These are phyloP conservation scores for Helobdella robusta DNA, from an alignment of 2,888 invertebrate species.

Conservation along the genomic window DNA sequence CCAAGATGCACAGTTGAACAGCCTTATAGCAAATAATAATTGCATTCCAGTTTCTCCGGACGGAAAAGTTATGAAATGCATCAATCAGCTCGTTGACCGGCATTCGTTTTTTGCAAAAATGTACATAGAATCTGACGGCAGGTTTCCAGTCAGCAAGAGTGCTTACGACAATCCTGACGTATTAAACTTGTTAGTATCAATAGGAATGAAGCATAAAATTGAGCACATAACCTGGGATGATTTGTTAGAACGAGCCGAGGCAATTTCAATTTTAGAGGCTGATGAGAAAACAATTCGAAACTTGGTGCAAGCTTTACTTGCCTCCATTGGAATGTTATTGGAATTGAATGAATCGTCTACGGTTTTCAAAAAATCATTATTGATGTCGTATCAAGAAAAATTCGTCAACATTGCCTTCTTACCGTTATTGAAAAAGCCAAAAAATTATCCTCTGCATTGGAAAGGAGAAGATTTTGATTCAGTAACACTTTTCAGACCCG, in stretches of 20 bases:
- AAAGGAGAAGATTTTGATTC: conserved; percentile 24
- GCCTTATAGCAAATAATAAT: conserved; percentile 1
- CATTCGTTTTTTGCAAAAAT: conserved; percentile 32
- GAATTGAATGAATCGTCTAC: conserved; percentile 13
- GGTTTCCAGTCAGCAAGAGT: conserved; percentile 36
- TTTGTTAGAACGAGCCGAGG: conserved; percentile 31
- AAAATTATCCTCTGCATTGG: conserved; percentile 32
- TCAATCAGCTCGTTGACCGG: conserved; percentile 38
- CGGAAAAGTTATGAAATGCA: conserved; percentile 32
- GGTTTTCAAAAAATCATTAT: neutral
- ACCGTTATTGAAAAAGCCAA: conserved; percentile 32
- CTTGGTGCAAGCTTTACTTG: conserved; percentile 18
- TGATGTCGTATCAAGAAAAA: conserved; percentile 15
- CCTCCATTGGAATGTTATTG: conserved; percentile 1
- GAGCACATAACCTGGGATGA: conserved; percentile 33
- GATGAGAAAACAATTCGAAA: conserved; percentile 10
- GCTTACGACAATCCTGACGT: conserved; percentile 26
- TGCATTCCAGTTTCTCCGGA: conserved; percentile 39
- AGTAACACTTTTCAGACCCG: conserved; percentile 26
- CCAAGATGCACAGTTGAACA: conserved; percentile 35
- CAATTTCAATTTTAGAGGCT: conserved; percentile 14
- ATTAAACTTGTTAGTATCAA: conserved; percentile 26
- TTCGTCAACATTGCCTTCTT: conserved; percentile 28
- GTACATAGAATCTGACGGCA: conserved; percentile 36
- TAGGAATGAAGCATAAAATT: conserved; percentile 31